These are phyloP conservation scores for Liasis olivaceus DNA, from an alignment of 2,797 vertebrate genomes.

Conservation along the genomic window DNA sequence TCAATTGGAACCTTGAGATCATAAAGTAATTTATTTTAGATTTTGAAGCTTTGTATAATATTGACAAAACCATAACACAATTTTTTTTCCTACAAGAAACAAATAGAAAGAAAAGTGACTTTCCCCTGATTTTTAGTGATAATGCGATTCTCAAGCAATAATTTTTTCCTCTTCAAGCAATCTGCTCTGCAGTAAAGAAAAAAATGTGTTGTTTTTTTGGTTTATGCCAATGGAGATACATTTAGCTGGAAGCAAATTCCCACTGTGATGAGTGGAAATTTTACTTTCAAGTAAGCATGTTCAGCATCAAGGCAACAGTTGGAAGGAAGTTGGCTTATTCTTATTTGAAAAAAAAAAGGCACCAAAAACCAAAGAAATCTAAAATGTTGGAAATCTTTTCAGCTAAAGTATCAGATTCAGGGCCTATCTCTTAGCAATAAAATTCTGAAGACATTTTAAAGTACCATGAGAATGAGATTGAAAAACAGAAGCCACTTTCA, in stretches of 20 bases:
- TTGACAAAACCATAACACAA: constrained; percentile 56
- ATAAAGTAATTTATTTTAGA: constrained; percentile 64
- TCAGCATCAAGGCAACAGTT: not conserved
- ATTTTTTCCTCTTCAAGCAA: not conserved
- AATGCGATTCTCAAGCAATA: not conserved
- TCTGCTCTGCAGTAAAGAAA: not conserved
- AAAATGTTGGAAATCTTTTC: not conserved
- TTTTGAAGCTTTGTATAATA: constrained; percentile 47
- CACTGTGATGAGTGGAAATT: not conserved
- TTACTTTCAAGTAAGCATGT: not conserved
- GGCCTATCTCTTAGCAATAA: not conserved
- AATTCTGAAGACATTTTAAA: not conserved
- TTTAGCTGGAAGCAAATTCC: not conserved
- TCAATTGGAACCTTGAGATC: constrained; percentile 61
- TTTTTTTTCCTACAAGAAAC: constrained; percentile 18
- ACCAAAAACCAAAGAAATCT: not conserved
- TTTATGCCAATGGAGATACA: not conserved
- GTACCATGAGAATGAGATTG: not conserved
- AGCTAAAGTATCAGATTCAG: not conserved
- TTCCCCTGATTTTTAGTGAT: constrained; percentile 30
- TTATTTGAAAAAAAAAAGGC: not conserved
- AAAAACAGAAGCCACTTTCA: not conserved
- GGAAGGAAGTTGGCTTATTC: not conserved
- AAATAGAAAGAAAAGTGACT: constrained; percentile 28
- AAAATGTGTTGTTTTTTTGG: constrained; percentile 2